Base-by-base conservation (phyloP, 1,140 invertebrate genomes). In the Eulimnadia texana region DNA sequence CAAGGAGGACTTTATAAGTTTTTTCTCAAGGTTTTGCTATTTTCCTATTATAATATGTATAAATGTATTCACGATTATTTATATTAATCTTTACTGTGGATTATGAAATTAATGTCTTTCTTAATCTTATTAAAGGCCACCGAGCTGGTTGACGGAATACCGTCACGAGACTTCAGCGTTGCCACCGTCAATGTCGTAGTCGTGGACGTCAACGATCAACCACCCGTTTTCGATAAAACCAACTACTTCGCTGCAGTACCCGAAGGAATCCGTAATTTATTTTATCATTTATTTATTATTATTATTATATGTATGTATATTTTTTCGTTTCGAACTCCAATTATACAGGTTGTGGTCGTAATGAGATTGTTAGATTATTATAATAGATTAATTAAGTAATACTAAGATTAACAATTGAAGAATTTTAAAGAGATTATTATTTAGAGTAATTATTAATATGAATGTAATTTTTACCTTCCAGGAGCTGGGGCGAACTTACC, bases 141-240 rank as follows among this genome's bases (percentile, higher is more conserved):
- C 2, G 85, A 88, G 72, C 65, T 87, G 3, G 83, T 86, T 47
- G 82, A 86, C 66, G 80, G 82, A 22, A 80, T 82, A 67, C 77
- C 82, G 25, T 81, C 82, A 3, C 82, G 80, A 0, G 84, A 88
- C 64, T 79, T 78, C 2, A 77, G 82, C 0, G 75, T 78, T 0
- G 84, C 84, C 0, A 77, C 81, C 11, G 74, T 92, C 0, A 86
- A 85, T 0, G 82, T 93, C 25, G 83, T 90, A 1, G 82, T 93
- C 3, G 84, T 82, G 0, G 89, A 93, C 69, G 82, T 85, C 0
- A 89, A 93, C 67, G 89, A 93, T 69, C 83, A 92, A 63, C 72
- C 79, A 25, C 90, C 90, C 0, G 71, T 78, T 50, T 94, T 94
- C 66, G 86, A 84, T 66, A 73, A 79, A 62, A 70, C 79, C 0